A percentile compares a stretch with the other conserved stretches of the same genome.
Conservation (phyloP, 2,888 invertebrate species). For the Baccha elongata region DNA sequence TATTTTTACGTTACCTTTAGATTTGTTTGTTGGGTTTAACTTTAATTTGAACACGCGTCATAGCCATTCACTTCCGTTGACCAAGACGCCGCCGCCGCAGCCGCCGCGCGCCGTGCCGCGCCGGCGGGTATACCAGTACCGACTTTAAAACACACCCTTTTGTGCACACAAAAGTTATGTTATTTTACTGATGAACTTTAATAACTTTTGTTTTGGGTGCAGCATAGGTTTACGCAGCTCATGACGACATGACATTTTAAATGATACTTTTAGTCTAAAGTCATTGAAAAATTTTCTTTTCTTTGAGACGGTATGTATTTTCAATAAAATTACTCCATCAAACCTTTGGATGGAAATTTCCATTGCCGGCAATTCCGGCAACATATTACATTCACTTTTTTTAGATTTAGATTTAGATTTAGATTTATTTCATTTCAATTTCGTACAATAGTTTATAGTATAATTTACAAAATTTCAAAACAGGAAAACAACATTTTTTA, state of each 20-base stretch:
- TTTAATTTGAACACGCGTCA: constrained; percentile 12
- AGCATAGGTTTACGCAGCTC: neutral
- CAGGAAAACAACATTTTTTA: no score
- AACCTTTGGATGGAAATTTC: no score
- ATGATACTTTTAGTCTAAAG: neutral
- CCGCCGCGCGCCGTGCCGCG: no score
- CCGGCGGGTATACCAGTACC: no score
- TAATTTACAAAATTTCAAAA: no score
- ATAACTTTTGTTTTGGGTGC: constrained; percentile 5
- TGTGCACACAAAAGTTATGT: neutral
- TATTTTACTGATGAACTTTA: neutral
- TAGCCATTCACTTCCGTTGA: constrained; percentile 12
- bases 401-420: no score
- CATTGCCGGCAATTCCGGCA: no score
- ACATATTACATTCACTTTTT: no score
- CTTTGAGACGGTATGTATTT: no score
- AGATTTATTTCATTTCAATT: no score
- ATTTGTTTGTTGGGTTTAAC: neutral
- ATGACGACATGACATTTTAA: neutral
- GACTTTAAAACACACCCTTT: constrained; percentile 5
- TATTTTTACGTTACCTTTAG: neutral
- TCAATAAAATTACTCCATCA: no score
- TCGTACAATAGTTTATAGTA: no score
- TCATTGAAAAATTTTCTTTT: neutral
- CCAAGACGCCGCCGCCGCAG: neutral